phyloP scores from a whole-genome alignment of 1,140 invertebrate species.

The Papilio aristodemus region DNA sequence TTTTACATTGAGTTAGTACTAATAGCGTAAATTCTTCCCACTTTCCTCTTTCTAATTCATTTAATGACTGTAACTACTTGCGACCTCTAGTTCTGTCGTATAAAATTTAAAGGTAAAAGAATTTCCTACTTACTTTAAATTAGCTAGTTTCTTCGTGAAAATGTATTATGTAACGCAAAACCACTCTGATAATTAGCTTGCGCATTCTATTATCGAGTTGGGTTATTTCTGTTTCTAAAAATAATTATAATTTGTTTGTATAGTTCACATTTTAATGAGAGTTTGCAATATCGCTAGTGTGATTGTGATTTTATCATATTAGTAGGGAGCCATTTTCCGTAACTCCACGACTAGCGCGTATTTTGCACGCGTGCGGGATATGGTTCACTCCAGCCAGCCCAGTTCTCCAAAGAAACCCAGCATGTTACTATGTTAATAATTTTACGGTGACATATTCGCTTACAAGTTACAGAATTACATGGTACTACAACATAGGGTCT shows the following conservation, averaged over 20 bases:
- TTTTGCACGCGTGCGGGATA: too few species aligned
- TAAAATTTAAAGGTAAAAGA: conserved; percentile 22
- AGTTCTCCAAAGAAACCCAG: too few species aligned
- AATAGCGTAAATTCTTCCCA: neutral
- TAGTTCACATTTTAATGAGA: conserved; percentile 2
- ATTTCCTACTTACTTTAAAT: conserved; percentile 7
- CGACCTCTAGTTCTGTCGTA: neutral
- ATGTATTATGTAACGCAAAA: conserved; percentile 6
- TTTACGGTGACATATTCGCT: too few species aligned
- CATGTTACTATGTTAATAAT: too few species aligned
- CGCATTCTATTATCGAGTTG: conserved; percentile 1
- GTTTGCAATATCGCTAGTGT: too few species aligned
- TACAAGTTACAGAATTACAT: too few species aligned
- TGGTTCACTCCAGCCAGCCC: too few species aligned
- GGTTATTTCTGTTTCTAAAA: conserved; percentile 1
- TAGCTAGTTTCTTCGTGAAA: conserved; percentile 4
- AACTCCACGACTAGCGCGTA: too few species aligned
- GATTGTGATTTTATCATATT: too few species aligned
- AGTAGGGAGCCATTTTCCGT: too few species aligned
- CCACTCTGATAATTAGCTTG: neutral
- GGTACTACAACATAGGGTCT: too few species aligned
- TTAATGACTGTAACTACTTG: conserved; percentile 16
- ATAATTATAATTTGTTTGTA: too few species aligned
- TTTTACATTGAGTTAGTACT: neutral
- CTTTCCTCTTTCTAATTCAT: conserved; percentile 12